These are phyloP conservation scores for Ophonus ardosiacus DNA, from an alignment of 2,888 invertebrate species.

Conservation along the genomic window DNA sequence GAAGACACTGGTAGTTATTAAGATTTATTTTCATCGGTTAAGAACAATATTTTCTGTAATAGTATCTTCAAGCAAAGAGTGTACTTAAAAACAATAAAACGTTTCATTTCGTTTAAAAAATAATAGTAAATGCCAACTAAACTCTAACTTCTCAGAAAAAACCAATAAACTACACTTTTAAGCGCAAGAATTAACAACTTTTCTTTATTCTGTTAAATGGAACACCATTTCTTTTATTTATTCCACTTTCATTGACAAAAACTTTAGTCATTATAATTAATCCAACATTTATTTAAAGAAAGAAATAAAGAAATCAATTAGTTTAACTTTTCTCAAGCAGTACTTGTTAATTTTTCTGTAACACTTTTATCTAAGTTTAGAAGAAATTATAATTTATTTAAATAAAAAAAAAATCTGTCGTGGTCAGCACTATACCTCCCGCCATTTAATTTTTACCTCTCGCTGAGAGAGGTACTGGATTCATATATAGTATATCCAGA, in stretches of 20 bases:
- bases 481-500: no score
- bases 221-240: background rate
- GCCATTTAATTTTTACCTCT: no score
- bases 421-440: no score
- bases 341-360: no score
- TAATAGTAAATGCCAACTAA: conserved; percentile 17
- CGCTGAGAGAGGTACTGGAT: no score
- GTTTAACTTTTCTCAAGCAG: no score
- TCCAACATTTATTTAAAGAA: no score
- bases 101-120: conserved; percentile 23
- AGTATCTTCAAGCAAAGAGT: background rate
- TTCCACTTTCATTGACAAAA: background rate
- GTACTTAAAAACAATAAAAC: conserved; percentile 16
- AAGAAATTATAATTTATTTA: no score
- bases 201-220: background rate
- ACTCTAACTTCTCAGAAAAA: conserved; percentile 27
- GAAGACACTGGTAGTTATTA: background rate
- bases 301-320: no score
- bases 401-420: no score
- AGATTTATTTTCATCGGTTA: conserved; percentile 11
- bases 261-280: background rate
- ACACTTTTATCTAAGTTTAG: no score
- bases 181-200: conserved; percentile 23
- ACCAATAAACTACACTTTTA: conserved; percentile 37
- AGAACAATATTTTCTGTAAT: conserved; percentile 4